These are phyloP conservation scores for Thecocarcelia acutangulata DNA, from an alignment of 2,888 invertebrate species.

Conservation along the genomic window DNA sequence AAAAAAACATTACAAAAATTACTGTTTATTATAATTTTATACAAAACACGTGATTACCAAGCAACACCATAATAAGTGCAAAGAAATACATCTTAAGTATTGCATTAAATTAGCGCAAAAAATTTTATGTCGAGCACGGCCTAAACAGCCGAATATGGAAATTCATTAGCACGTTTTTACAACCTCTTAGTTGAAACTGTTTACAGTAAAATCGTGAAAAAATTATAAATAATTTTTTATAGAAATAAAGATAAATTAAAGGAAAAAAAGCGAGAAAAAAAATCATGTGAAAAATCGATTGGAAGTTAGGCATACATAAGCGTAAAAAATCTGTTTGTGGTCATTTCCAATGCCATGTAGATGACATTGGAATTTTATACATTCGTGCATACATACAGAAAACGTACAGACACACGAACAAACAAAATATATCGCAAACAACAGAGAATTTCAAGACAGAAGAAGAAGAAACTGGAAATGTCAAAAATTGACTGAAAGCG, in stretches of 20 bases:
- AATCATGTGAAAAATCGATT: constrained; percentile 81
- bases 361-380: constrained; percentile 68
- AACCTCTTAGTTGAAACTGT: constrained; percentile 3
- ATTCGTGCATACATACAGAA: constrained; percentile 47
- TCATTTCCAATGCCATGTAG: constrained; percentile 68
- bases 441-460: constrained; percentile 26
- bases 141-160: constrained; percentile 14
- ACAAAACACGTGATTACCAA: constrained; percentile 56
- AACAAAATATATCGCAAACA: constrained; percentile 51
- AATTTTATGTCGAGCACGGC: constrained; percentile 20
- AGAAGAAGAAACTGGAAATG: constrained; percentile 58
- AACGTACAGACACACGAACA: constrained; percentile 46
- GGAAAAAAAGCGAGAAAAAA: constrained; percentile 64
- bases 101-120: constrained; percentile 16
- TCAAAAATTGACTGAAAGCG: constrained; percentile 62
- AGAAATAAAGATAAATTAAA: constrained; percentile 31
- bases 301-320: constrained; percentile 73
- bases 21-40: constrained; percentile 41
- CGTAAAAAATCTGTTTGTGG: constrained; percentile 58
- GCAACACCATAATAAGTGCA: constrained; percentile 37
- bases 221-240: constrained; percentile 20
- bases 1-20: constrained; percentile 52
- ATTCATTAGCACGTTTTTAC: constrained; percentile 24
- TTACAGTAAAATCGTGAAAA: not conserved
- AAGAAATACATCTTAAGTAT: constrained; percentile 21